Percentiles rank a stretch among this genome's conserved stretches.
phyloP scores from a whole-genome alignment of 2,888 invertebrate genomes.

The Noctua janthina region DNA sequence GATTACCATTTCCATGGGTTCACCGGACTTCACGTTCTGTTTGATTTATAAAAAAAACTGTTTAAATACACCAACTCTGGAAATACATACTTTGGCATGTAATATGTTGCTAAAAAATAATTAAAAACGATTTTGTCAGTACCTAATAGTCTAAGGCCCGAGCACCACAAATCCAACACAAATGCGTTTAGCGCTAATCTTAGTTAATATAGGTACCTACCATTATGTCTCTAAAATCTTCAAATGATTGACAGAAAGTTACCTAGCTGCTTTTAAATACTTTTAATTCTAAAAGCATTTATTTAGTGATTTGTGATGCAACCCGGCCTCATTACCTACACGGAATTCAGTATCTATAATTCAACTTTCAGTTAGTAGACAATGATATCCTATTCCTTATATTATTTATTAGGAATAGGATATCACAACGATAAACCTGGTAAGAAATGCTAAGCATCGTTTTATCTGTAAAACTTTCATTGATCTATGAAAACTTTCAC shows the following conservation, averaged over 20 bases:
- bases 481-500: neutral
- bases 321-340: neutral
- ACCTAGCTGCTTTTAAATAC: neutral
- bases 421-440: neutral
- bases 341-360: no score
- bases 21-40: slow-evolving; percentile 82
- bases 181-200: neutral
- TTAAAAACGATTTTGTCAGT: neutral
- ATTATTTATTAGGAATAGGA: neutral
- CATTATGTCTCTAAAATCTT: neutral
- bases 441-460: neutral
- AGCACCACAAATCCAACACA: neutral
- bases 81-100: neutral
- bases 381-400: neutral
- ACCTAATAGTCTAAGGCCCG: neutral
- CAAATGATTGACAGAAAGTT: neutral
- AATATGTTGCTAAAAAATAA: neutral
- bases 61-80: neutral
- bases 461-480: slow-evolving; percentile 5
- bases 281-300: neutral
- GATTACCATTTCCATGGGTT: slow-evolving; percentile 88
- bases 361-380: neutral
- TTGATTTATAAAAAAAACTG: slow-evolving; percentile 19
- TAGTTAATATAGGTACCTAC: neutral
- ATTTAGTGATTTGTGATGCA: neutral